Evolutionary conservation across 2,113 vertebrate species (phyloP).

Genomic region (Megaceryle torquata): DNA sequence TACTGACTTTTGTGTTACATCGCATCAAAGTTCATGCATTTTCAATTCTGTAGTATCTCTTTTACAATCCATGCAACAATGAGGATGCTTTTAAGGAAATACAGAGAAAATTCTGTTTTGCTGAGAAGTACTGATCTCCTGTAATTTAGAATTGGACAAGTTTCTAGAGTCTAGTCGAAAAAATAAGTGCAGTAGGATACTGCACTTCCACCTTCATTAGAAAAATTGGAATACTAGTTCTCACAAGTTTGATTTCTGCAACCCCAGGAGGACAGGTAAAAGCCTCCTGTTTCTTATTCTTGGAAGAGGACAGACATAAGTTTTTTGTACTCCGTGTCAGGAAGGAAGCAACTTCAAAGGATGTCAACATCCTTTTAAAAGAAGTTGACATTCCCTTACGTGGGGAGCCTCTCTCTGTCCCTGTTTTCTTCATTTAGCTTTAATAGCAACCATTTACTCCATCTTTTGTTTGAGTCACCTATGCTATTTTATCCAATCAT

Average conservation of each 20-base stretch:
- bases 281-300: background rate
- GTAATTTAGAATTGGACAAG: background rate
- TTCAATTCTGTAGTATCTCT: background rate
- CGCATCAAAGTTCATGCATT: background rate
- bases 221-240: background rate
- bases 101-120: background rate
- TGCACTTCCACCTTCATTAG: background rate
- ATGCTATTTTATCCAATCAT: background rate
- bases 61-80: background rate
- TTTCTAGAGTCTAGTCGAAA: background rate
- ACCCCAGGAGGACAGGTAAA: background rate
- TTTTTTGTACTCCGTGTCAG: background rate
- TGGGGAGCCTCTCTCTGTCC: too few relatives aligned
- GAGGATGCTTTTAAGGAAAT: background rate
- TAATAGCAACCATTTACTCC: background rate
- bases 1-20: background rate
- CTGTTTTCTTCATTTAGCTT: background rate
- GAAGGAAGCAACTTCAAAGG: background rate
- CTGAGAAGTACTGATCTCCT: background rate
- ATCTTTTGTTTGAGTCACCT: background rate
- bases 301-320: background rate
- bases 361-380: background rate
- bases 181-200: background rate
- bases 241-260: background rate
- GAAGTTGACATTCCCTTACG: background rate